phyloP scores from a whole-genome alignment of 2,113 vertebrate species.

The Ailuropoda melanoleuca region DNA sequence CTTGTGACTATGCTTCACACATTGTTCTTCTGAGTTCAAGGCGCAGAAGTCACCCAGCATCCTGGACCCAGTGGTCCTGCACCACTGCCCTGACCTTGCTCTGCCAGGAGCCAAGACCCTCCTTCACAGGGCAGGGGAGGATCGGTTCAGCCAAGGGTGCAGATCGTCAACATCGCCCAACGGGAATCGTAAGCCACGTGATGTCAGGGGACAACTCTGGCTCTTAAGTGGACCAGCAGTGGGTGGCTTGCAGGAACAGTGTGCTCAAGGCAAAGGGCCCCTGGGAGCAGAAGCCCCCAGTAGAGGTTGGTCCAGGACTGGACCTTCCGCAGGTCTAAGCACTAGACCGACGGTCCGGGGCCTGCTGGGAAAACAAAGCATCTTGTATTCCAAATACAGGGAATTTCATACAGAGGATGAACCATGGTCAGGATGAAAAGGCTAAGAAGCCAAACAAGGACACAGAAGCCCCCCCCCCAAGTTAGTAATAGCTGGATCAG shows the following conservation, averaged over 20 bases:
- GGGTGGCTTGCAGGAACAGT: background rate
- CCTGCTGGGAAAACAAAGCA: background rate
- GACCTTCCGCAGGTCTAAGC: background rate
- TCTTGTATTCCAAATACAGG: background rate
- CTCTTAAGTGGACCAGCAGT: background rate
- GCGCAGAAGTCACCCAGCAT: background rate
- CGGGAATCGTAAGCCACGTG: background rate
- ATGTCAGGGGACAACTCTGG: background rate
- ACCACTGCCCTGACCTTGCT: background rate
- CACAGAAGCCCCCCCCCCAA: background rate
- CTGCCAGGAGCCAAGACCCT: background rate
- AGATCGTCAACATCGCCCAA: background rate
- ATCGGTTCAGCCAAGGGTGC: background rate
- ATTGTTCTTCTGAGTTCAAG: conserved; percentile 14
- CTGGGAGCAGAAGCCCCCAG: background rate
- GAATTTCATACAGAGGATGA: background rate
- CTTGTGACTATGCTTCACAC: conserved; percentile 18
- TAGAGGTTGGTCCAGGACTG: background rate
- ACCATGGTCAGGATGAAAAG: background rate
- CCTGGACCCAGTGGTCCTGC: background rate
- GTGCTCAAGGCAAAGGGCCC: background rate
- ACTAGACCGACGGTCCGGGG: background rate
- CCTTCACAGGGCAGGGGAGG: background rate
- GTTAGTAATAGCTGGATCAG: background rate
- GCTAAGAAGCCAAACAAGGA: background rate